Conservation (phyloP, 1,140 invertebrate genomes). For the Heliconius nattereri region DNA sequence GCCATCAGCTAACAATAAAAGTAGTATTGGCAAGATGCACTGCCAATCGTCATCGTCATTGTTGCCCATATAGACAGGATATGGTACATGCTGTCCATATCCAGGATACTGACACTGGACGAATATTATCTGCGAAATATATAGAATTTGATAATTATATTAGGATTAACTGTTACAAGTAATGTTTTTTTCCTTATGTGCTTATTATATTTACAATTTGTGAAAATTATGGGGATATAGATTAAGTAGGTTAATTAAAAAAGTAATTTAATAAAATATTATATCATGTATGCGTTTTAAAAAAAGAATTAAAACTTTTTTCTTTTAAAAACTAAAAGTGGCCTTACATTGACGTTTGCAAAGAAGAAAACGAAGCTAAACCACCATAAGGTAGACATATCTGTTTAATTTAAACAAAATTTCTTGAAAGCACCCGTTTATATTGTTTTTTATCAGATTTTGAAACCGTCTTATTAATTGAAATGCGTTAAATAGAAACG, state of each 20-base stretch:
- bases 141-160: neutral
- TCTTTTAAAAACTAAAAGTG: neutral
- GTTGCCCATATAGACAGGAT: conserved; percentile 49
- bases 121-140: conserved; percentile 38
- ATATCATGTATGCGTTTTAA: neutral
- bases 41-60: conserved; percentile 48
- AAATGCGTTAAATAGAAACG: neutral
- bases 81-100: conserved; percentile 39
- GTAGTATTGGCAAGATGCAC: conserved; percentile 50
- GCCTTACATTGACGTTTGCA: conserved; percentile 45
- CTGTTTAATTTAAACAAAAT: conserved; percentile 28
- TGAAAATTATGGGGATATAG: too few species aligned
- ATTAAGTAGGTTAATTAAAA: too few species aligned
- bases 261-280: too few species aligned
- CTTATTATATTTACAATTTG: too few species aligned
- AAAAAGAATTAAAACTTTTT: neutral
- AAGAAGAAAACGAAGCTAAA: conserved; percentile 39
- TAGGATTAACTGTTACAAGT: too few species aligned
- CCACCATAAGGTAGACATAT: conserved; percentile 47
- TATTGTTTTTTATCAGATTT: conserved; percentile 42
- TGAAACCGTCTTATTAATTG: conserved; percentile 18
- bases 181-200: too few species aligned
- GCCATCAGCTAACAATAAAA: conserved; percentile 46
- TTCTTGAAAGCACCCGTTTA: conserved; percentile 29
- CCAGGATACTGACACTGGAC: conserved; percentile 48